A percentile compares a stretch with the other conserved stretches of the same genome.
Evolutionary conservation across 1,140 invertebrate genomes (phyloP).

Genomic region (Scaptomyza montana): DNA sequence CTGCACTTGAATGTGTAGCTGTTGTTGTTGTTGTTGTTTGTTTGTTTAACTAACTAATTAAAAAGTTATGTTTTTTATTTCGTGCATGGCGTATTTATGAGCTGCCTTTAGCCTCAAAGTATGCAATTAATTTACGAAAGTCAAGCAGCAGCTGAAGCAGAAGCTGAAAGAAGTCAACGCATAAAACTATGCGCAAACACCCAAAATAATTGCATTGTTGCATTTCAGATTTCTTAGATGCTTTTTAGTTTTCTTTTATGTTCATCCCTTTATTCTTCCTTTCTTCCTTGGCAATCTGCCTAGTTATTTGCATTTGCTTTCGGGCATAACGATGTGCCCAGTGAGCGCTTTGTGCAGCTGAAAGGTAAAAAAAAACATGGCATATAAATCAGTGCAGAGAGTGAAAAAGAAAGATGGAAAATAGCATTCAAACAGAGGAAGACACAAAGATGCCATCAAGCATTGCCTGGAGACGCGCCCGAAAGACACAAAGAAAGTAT

Average conservation of each 20-base stretch:
- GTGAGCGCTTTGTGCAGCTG: slow-evolving; percentile 62
- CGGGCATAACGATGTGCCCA: slow-evolving; percentile 33
- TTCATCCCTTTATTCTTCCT: neutral
- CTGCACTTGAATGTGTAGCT: slow-evolving; percentile 18
- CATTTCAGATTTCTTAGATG: slow-evolving; percentile 47
- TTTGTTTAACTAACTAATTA: slow-evolving; percentile 72
- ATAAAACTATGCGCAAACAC: slow-evolving; percentile 33
- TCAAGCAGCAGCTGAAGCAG: slow-evolving; percentile 32
- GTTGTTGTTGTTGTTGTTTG: slow-evolving; percentile 36
- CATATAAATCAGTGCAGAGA: slow-evolving; percentile 63
- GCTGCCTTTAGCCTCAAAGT: slow-evolving; percentile 54
- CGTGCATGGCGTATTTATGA: slow-evolving; percentile 45
- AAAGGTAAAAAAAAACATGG: slow-evolving; percentile 67
- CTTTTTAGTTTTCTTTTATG: slow-evolving; percentile 14
- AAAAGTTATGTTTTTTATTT: slow-evolving; percentile 56
- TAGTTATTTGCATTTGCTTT: slow-evolving; percentile 68
- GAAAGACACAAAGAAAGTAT: neutral
- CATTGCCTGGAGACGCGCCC: slow-evolving; percentile 25
- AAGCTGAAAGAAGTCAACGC: slow-evolving; percentile 36
- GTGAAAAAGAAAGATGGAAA: neutral
- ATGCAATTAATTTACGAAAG: slow-evolving; percentile 69
- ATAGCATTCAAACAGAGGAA: neutral
- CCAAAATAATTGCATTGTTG: slow-evolving; percentile 75
- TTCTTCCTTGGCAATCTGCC: slow-evolving; percentile 11
- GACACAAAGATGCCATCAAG: slow-evolving; percentile 34